These are phyloP conservation scores for Rosalia funebris DNA, from an alignment of 2,888 invertebrate species.

Conservation along the genomic window DNA sequence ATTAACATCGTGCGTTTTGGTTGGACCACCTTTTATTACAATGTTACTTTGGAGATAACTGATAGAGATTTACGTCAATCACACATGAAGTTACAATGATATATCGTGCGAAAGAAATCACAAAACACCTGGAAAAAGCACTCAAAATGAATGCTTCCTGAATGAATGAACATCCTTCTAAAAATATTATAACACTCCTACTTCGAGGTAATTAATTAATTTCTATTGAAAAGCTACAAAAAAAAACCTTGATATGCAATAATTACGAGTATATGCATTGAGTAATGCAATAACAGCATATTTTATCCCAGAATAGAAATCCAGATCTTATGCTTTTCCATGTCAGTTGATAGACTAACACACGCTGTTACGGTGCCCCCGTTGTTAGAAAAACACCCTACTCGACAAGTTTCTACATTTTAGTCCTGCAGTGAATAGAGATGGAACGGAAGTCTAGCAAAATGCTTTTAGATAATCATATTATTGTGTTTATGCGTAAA, in stretches of 20 bases:
- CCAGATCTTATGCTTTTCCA: not conserved
- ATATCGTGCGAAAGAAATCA: no score
- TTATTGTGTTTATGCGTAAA: conserved; percentile 6
- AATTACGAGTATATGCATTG: not conserved
- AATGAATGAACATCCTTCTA: no score
- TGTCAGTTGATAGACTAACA: not conserved
- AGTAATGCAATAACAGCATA: not conserved
- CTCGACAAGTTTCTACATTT: conserved; percentile 17
- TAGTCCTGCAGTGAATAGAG: conserved; percentile 9
- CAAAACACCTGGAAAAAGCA: no score
- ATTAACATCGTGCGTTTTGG: no score
- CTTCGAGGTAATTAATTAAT: not conserved
- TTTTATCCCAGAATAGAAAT: not conserved
- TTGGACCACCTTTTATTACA: no score
- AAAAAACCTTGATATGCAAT: not conserved
- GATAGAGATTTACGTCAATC: no score
- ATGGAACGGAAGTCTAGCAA: not conserved
- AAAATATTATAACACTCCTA: not conserved
- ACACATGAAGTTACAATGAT: no score
- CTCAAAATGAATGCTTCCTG: no score
- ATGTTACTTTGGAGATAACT: no score
- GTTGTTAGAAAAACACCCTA: not conserved
- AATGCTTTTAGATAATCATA: conserved; percentile 17
- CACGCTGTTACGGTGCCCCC: not conserved
- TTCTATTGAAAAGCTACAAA: not conserved